Conservation (phyloP, 2,113 vertebrate genomes). For the Pelmatolapia mariae region DNA sequence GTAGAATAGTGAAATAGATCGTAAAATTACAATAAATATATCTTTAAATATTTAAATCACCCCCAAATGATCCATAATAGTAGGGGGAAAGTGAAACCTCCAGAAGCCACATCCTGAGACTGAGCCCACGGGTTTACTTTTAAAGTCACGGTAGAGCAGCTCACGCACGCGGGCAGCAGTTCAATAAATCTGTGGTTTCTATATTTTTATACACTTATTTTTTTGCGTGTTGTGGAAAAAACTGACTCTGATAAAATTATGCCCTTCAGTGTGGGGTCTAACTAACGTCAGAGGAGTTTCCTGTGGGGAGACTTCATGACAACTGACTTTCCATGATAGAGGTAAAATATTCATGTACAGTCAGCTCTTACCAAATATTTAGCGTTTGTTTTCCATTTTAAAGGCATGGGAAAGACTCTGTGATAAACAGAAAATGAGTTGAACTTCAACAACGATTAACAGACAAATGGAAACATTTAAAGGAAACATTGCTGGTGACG, state of each 20-base stretch:
- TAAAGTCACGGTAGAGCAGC: background rate
- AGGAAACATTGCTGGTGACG: background rate
- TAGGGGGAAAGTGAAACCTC: background rate
- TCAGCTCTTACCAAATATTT: background rate
- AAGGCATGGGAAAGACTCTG: background rate
- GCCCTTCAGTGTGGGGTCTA: background rate
- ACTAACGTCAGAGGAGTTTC: background rate
- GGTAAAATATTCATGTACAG: background rate
- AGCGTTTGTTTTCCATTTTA: background rate
- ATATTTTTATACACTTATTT: accelerated
- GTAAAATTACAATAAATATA: background rate
- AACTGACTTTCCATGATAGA: background rate
- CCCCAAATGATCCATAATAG: accelerated
- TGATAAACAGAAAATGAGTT: accelerated
- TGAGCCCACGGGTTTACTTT: background rate
- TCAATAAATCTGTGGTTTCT: background rate
- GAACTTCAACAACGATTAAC: background rate
- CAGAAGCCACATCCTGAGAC: background rate
- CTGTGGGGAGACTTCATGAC: background rate
- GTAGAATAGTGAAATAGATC: background rate
- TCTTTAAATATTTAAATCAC: background rate
- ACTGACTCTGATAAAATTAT: background rate
- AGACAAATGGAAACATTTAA: background rate
- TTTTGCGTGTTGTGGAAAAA: background rate
- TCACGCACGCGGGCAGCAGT: background rate